These are phyloP conservation scores for Meteorus colon DNA, from an alignment of 2,888 invertebrate species.

Conservation along the genomic window DNA sequence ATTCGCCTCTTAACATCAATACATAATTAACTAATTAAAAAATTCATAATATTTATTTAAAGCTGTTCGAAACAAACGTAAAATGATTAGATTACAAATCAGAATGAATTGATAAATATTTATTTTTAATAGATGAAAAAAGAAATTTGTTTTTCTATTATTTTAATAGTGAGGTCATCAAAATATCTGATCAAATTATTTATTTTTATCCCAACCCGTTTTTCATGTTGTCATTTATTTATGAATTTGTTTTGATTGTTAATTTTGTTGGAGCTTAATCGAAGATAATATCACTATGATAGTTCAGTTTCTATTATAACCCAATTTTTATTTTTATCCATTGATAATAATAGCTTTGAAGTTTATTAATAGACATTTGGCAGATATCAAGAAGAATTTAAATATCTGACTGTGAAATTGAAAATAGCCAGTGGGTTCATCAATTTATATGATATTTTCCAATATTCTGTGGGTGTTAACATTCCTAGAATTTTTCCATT, in stretches of 20 bases:
- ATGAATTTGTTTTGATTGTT: not conserved
- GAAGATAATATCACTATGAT: not conserved
- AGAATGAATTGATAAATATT: too few relatives aligned
- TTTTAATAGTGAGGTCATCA: too few relatives aligned
- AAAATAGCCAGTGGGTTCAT: conserved; percentile 2
- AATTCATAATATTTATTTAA: too few relatives aligned
- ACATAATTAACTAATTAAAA: too few relatives aligned
- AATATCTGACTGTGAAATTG: conserved; percentile 1
- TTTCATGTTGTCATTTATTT: not conserved
- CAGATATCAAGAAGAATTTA: not conserved
- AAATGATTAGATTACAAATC: too few relatives aligned
- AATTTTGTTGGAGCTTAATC: not conserved
- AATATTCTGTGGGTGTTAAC: not conserved
- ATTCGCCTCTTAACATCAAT: too few relatives aligned
- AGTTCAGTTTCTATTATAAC: not conserved
- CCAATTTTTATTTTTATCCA: not conserved
- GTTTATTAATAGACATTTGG: not conserved
- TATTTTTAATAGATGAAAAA: too few relatives aligned
- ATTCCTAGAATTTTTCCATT: not conserved
- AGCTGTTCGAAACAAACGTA: too few relatives aligned
- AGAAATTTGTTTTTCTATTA: too few relatives aligned
- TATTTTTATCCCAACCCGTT: not conserved
- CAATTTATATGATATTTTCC: conserved; percentile 1
- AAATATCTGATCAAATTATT: not conserved
- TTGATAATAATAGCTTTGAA: not conserved